phyloP scores from a whole-genome alignment of 2,888 invertebrate species.

The Nomada fucata region DNA sequence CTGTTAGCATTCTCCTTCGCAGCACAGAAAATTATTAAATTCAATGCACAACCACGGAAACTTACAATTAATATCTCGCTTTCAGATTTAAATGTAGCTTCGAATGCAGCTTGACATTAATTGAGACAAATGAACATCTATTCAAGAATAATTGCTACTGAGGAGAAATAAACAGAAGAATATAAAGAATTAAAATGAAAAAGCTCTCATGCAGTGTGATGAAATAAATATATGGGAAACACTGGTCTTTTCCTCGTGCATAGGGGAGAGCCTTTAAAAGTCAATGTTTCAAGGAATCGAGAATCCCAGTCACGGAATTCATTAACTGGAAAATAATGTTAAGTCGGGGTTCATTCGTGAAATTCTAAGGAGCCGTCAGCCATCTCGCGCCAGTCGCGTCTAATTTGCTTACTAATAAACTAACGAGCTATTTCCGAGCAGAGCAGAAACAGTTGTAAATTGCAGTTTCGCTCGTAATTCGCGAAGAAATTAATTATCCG shows the following conservation, averaged over 20 bases:
- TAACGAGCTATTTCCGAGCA: neutral
- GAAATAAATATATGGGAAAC: neutral
- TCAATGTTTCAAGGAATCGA: constrained; percentile 1
- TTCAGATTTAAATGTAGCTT: too few relatives aligned
- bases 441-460: neutral
- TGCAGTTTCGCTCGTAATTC: neutral
- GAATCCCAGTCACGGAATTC: constrained; percentile 8
- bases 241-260: neutral
- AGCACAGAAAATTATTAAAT: too few relatives aligned
- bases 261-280: neutral
- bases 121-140: too few relatives aligned
- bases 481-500: constrained; percentile 8
- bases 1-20: too few relatives aligned
- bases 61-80: too few relatives aligned
- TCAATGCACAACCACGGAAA: too few relatives aligned
- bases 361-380: constrained; percentile 7
- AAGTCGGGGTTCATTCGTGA: neutral
- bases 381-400: neutral
- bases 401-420: constrained; percentile 9
- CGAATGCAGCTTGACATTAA: too few relatives aligned
- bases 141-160: neutral
- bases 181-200: neutral
- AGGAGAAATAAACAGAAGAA: neutral
- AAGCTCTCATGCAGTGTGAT: neutral
- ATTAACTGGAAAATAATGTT: constrained; percentile 12